These are phyloP conservation scores for Entosphenus tridentatus DNA, from an alignment of 2,113 vertebrate genomes.

Conservation along the genomic window DNA sequence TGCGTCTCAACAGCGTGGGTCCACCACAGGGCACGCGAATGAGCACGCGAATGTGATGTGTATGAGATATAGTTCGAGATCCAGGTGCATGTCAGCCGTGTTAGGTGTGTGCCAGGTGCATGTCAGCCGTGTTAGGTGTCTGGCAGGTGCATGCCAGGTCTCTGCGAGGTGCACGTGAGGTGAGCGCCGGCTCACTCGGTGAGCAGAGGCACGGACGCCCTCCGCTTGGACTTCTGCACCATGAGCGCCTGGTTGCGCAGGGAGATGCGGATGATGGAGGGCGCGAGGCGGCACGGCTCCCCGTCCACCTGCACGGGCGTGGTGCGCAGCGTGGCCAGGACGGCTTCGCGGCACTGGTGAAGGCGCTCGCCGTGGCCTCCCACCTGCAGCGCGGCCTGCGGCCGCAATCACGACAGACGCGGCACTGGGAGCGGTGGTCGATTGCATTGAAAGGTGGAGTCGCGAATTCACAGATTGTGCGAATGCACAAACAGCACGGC, in stretches of 20 bases:
- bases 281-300: constrained; percentile 34
- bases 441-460: no score
- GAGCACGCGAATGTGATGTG: no score
- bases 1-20: no score
- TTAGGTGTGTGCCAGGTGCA: no score
- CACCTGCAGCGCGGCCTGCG: constrained; percentile 38
- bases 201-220: constrained; percentile 40
- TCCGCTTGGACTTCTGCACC: constrained; percentile 50
- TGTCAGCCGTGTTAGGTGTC: no score
- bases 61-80: no score
- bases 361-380: constrained; percentile 38
- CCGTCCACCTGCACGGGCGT: constrained; percentile 52
- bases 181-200: constrained; percentile 33
- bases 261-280: constrained; percentile 35
- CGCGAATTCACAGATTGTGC: no score
- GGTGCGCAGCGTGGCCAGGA: constrained; percentile 34
- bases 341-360: constrained; percentile 43
- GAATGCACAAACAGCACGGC: no score
- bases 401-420: background rate
- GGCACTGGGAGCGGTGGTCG: background rate
- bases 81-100: no score
- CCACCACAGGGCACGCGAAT: no score
- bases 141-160: no score
- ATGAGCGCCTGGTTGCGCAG: constrained; percentile 44
- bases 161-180: no score